phyloP scores from a whole-genome alignment of 2,113 vertebrate genomes.

The Progne subis region DNA sequence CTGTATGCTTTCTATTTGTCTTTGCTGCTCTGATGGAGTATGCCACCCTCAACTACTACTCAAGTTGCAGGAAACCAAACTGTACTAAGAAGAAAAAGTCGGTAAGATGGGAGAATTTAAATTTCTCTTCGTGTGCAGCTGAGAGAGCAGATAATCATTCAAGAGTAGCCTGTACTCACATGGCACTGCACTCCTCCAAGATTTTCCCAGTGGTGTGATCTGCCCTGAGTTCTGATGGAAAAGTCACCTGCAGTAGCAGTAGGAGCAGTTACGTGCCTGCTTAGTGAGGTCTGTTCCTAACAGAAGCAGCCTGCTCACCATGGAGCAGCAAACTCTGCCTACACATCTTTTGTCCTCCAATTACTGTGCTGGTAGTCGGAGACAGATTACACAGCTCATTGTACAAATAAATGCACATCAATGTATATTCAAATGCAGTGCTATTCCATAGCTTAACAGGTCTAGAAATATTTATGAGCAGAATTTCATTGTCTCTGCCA shows the following conservation, averaged over 20 bases:
- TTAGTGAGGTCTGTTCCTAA: neutral
- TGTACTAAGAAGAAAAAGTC: constrained; percentile 81
- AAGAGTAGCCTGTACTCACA: neutral
- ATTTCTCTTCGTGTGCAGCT: neutral
- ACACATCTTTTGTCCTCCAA: rapidly evolving
- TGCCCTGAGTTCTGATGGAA: neutral
- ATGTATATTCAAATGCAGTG: neutral
- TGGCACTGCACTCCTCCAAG: neutral
- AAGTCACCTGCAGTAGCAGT: neutral
- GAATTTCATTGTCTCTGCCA: neutral
- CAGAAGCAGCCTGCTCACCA: neutral
- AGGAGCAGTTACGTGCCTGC: neutral
- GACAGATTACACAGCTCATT: neutral
- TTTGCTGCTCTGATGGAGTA: constrained; percentile 98
- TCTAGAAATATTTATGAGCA: neutral
- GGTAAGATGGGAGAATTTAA: constrained; percentile 70
- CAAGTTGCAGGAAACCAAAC: constrained; percentile 79
- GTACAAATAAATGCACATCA: neutral
- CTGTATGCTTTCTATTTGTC: constrained; percentile 96
- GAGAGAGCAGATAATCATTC: neutral
- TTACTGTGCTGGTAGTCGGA: neutral
- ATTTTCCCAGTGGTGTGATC: neutral
- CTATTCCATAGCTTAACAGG: neutral
- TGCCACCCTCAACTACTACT: constrained; percentile 93
- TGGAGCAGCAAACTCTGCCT: neutral